Base-by-base conservation (phyloP, 1,140 invertebrate genomes). In the Mamestra configurata region DNA sequence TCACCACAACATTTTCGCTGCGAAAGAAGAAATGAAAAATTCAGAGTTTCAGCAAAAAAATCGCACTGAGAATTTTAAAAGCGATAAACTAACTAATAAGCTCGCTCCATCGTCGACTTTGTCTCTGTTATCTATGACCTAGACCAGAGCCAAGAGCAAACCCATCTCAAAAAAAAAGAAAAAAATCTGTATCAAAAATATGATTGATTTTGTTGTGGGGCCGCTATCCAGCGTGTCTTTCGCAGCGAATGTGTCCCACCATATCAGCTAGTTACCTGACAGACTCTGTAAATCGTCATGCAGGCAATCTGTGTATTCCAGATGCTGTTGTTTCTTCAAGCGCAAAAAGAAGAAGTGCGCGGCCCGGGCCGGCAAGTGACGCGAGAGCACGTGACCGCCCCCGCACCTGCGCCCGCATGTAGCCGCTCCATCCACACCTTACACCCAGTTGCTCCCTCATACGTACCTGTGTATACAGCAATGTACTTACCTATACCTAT, bases 321-420 rank as follows among this genome's bases (percentile, higher is more conserved):
- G 98, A 96, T 98, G 98, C 96, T 99, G 98, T 96, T 99, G 98
- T 95, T 99, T 99, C 97, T 99, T 99, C 97, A 98, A 98, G 95
- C 97, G 98, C 94, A 98, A 98, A 97, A 99, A 98, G 98, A 99
- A 99, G 97, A 99, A 99, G 96, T 96, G 95, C 92, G 97, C 96
- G 88, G 96, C 96, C 77, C 96, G 97, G 88, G 96, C 97, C 85
- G 92, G 91, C 93, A 98, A 98, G 97, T 98, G 97, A 97, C 97
- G 93, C 89, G 91, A 84, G 88, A 78, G 86, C 83, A 49, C 86
- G 82, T 90, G 88, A 88, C 90, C 70, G 10, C 80, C 57, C 40
- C 46, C 77, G 13, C 82, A 75, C 73, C 35, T 40, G 43, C 49
- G 4, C 51, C 43, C 40, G 43, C 43, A 49, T 49, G n/a, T 49